phyloP scores from a whole-genome alignment of 2,888 invertebrate species.

The Caenorhabditis panamensis region DNA sequence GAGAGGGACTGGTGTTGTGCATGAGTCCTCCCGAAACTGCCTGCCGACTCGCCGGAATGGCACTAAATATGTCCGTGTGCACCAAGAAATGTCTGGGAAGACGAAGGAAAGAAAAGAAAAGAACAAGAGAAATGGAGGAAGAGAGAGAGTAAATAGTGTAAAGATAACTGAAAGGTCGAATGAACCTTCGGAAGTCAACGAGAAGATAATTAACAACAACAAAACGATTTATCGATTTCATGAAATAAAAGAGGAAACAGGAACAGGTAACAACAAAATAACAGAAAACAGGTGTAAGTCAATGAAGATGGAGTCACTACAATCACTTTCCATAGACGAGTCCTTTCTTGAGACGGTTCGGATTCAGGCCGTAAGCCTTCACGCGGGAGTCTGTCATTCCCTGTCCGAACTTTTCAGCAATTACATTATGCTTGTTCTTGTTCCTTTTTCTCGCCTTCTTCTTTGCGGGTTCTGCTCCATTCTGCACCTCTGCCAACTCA shows the following conservation, averaged over 20 bases:
- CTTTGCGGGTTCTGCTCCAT: slow-evolving; percentile 7
- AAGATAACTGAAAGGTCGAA: slow-evolving; percentile 7
- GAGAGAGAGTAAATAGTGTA: background rate
- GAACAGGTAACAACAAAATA: slow-evolving; percentile 22
- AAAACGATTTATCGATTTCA: slow-evolving; percentile 8
- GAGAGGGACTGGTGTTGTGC: background rate
- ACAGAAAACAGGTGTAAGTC: slow-evolving; percentile 19
- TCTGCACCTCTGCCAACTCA: slow-evolving; percentile 15
- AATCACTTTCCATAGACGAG: slow-evolving; percentile 67
- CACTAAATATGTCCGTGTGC: slow-evolving; percentile 42
- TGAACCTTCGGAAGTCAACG: slow-evolving; percentile 6
- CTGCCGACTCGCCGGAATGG: slow-evolving; percentile 6
- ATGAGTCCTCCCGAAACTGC: slow-evolving; percentile 10
- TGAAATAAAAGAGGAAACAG: background rate
- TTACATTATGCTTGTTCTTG: slow-evolving; percentile 58
- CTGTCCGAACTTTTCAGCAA: slow-evolving; percentile 48
- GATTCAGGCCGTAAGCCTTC: slow-evolving; percentile 93
- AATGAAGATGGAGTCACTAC: background rate
- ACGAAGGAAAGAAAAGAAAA: too few relatives aligned
- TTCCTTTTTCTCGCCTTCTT: slow-evolving; percentile 45
- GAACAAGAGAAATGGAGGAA: background rate
- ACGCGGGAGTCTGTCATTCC: slow-evolving; percentile 86
- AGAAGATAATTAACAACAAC: slow-evolving; percentile 5
- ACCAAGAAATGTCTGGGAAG: slow-evolving; percentile 1
- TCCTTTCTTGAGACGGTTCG: slow-evolving; percentile 90